A percentile compares a stretch with the other conserved stretches of the same genome.
These are phyloP conservation scores for Daktulosphaira vitifoliae DNA, from an alignment of 1,140 invertebrate species.

Conservation along the genomic window DNA sequence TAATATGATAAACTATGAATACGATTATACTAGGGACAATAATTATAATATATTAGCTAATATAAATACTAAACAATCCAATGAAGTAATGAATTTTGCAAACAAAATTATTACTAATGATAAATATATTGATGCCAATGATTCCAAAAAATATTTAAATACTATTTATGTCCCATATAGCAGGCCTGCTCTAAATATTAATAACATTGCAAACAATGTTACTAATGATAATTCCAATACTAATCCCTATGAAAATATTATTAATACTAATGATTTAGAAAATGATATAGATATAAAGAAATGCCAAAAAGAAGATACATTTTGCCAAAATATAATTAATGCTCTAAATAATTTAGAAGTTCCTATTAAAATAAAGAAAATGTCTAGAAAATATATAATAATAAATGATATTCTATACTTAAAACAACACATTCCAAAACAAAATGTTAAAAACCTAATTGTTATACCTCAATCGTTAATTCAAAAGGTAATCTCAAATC, in stretches of 20 bases:
- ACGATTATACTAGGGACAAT: no score
- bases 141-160: no score
- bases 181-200: no score
- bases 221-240: neutral
- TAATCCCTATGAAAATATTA: neutral
- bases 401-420: neutral
- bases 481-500: neutral
- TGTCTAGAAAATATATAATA: neutral
- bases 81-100: no score
- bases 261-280: no score
- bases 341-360: neutral
- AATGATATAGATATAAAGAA: neutral
- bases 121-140: no score
- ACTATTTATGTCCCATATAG: no score
- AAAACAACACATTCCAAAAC: neutral
- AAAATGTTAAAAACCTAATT: neutral
- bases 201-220: no score
- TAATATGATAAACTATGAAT: no score
- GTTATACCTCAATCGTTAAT: neutral
- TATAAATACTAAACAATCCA: no score
- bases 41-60: no score
- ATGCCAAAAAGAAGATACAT: neutral
- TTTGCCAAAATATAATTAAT: neutral
- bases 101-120: no score
- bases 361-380: neutral